A percentile compares a stretch with the other conserved stretches of the same genome.
Conservation (phyloP, 2,113 vertebrate species). For the Stercorarius parasiticus region DNA sequence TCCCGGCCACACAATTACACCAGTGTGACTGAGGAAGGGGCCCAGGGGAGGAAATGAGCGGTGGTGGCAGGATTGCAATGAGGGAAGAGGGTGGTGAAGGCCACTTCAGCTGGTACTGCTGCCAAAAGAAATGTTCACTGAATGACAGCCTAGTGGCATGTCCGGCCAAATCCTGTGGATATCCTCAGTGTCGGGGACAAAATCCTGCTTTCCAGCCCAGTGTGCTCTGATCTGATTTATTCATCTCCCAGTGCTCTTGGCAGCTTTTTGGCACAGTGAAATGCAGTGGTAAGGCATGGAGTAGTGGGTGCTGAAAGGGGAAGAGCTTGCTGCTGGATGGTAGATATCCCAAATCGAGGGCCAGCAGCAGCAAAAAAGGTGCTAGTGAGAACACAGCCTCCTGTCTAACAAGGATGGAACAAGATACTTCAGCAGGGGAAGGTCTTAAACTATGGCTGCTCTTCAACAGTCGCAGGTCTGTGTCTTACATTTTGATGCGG, state of each 20-base stretch:
- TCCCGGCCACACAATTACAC: neutral
- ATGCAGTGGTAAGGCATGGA: neutral
- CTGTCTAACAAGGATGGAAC: neutral
- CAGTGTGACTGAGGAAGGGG: neutral
- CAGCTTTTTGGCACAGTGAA: neutral
- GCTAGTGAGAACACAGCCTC: neutral
- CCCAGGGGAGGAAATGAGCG: neutral
- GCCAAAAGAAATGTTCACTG: slow-evolving; percentile 24
- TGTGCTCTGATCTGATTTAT: neutral
- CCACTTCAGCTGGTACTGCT: neutral
- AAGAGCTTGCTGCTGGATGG: neutral
- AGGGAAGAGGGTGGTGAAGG: neutral
- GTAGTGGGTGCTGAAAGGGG: neutral
- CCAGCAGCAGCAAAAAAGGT: neutral
- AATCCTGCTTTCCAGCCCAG: neutral
- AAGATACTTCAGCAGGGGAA: neutral
- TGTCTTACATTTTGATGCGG: neutral
- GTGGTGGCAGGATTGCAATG: neutral
- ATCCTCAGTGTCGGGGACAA: neutral
- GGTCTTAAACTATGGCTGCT: neutral
- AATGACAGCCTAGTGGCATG: neutral
- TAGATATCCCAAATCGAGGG: neutral
- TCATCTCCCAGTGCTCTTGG: neutral
- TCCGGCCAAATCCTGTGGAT: neutral
- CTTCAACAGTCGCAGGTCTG: neutral